Conservation (phyloP, 1,140 invertebrate genomes). For the Penaeus chinensis region DNA sequence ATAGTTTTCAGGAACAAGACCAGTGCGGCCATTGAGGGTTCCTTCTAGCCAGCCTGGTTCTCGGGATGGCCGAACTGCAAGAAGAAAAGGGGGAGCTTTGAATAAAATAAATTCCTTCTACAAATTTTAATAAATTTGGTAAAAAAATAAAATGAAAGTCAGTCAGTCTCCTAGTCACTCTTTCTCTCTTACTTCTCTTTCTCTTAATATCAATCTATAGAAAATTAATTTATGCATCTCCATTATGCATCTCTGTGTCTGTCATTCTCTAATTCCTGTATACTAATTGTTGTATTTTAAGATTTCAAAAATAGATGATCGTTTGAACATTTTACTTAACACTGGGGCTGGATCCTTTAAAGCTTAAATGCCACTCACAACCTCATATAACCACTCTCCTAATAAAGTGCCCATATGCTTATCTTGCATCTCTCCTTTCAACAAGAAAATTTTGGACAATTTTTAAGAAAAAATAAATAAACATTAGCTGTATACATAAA, state of each 20-base stretch:
- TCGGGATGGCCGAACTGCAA: slow-evolving; percentile 85
- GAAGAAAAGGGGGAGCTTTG: slow-evolving; percentile 62
- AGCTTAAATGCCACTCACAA: too few relatives aligned
- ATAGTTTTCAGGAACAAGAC: slow-evolving; percentile 97
- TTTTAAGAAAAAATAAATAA: too few relatives aligned
- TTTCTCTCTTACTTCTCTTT: not conserved
- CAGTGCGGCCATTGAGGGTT: slow-evolving; percentile 90
- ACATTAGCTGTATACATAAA: too few relatives aligned
- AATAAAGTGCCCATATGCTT: too few relatives aligned
- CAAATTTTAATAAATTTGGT: slow-evolving; percentile 15
- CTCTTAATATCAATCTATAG: not conserved
- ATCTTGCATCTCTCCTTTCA: too few relatives aligned
- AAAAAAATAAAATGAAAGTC: slow-evolving; percentile 24
- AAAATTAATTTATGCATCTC: not conserved
- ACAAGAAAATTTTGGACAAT: too few relatives aligned
- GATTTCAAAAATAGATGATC: too few relatives aligned
- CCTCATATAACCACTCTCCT: too few relatives aligned
- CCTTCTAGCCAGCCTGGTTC: slow-evolving; percentile 98
- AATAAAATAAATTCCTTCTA: slow-evolving; percentile 56
- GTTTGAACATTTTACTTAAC: too few relatives aligned
- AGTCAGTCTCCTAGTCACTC: not conserved
- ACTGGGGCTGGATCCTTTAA: too few relatives aligned
- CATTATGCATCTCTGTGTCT: not conserved
- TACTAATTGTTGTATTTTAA: too few relatives aligned
- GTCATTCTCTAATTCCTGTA: too few relatives aligned